A percentile compares a stretch with the other conserved stretches of the same genome.
Conservation (phyloP, 2,113 vertebrate species). For the Cavia porcellus region DNA sequence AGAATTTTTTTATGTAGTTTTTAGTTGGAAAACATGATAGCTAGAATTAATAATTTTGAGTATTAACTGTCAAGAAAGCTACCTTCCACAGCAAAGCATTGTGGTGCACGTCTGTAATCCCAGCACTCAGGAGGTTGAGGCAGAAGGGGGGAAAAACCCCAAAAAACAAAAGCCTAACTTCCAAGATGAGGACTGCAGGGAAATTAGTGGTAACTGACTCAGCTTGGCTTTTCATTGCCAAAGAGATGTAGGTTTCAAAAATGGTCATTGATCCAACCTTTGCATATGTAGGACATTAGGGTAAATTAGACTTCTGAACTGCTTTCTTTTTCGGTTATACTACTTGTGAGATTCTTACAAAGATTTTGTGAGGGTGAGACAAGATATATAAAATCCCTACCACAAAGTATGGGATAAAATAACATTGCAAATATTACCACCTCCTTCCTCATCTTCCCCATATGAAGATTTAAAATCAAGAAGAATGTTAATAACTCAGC, state of each 20-base stretch:
- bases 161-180: neutral
- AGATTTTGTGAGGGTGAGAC: neutral
- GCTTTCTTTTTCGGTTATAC: neutral
- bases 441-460: neutral
- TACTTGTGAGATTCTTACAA: neutral
- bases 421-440: neutral
- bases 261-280: neutral
- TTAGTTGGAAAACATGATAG: neutral
- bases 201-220: neutral
- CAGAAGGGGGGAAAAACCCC: too few relatives aligned
- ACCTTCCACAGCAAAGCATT: neutral
- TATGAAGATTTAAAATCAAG: neutral
- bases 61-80: conserved; percentile 1
- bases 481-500: neutral
- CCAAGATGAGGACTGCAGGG: neutral
- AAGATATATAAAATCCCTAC: neutral
- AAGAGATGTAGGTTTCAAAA: neutral
- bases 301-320: neutral
- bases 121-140: too few relatives aligned
- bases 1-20: conserved; percentile 37
- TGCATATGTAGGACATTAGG: neutral
- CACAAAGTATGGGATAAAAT: neutral
- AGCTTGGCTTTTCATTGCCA: neutral
- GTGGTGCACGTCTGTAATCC: too few relatives aligned
- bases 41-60: neutral